Conservation (phyloP, 2,113 vertebrate species). For the Jaculus jaculus region DNA sequence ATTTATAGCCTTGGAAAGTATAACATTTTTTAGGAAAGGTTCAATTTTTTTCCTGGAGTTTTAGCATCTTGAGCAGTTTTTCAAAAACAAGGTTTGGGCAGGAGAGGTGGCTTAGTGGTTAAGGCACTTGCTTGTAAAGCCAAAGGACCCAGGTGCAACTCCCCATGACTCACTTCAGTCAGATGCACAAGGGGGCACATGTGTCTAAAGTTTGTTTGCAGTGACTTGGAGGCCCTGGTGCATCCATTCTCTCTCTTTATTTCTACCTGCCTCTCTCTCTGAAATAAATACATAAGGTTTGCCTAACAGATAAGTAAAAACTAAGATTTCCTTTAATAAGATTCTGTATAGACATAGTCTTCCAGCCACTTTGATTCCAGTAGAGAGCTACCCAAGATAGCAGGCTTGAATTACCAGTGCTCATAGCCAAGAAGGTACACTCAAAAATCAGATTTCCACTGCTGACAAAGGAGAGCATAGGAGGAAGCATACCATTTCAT, state of each 20-base stretch:
- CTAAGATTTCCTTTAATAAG: slow-evolving; percentile 41
- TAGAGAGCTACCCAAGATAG: neutral
- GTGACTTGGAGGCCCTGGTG: no score
- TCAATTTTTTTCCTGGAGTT: neutral
- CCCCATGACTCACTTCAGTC: no score
- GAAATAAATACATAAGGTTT: neutral
- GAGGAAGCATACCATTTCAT: neutral
- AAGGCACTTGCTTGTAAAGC: no score
- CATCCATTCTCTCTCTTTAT: no score
- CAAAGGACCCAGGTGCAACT: no score
- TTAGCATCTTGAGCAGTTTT: slow-evolving; percentile 27
- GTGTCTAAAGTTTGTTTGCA: no score
- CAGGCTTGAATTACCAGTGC: neutral
- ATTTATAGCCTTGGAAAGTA: neutral
- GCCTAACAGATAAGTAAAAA: neutral
- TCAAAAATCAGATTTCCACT: neutral
- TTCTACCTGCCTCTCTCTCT: no score
- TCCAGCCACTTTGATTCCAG: neutral
- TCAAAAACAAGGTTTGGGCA: neutral
- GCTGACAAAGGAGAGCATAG: neutral
- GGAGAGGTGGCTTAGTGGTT: no score
- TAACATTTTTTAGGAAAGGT: slow-evolving; percentile 6
- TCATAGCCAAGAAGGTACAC: neutral
- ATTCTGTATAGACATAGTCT: neutral
- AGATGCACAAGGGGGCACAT: no score